Evolutionary conservation across 23 tunicate genomes (phyloP).

Genomic region (Corella eumyota): DNA sequence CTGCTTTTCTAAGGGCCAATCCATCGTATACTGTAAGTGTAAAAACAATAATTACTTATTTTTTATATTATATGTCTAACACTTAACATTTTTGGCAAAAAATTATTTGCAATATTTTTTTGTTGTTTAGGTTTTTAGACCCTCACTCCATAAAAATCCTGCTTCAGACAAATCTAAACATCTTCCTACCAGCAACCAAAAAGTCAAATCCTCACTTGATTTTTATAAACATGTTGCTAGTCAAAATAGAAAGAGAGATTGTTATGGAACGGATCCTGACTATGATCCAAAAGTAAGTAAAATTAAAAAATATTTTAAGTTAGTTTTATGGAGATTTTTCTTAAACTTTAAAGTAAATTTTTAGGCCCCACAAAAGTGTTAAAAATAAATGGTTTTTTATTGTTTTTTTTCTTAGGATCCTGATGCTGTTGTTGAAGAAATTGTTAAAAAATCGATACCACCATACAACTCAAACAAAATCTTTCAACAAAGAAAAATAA

Average conservation of each 20-base stretch:
- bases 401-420: no score
- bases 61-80: background rate
- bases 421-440: no score
- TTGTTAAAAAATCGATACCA: no score
- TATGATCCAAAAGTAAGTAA: conserved; percentile 13
- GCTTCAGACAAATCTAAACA: conserved; percentile 5
- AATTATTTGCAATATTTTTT: no score
- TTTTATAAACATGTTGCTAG: conserved; percentile 39
- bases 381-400: no score
- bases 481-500: no score
- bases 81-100: no score
- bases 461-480: no score
- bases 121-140: conserved; percentile 13
- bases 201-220: conserved; percentile 12
- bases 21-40: conserved; percentile 48
- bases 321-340: no score
- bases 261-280: conserved; percentile 35
- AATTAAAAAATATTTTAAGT: background rate
- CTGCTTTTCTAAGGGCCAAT: conserved; percentile 33
- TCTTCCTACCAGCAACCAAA: conserved; percentile 3
- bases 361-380: no score
- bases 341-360: no score
- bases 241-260: conserved; percentile 41
- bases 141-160: conserved; percentile 10
- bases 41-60: background rate